These are phyloP conservation scores for Strongylocentrotus purpuratus DNA, from an alignment of 35 echinoderm and acorn worm genomes.

Conservation along the genomic window DNA sequence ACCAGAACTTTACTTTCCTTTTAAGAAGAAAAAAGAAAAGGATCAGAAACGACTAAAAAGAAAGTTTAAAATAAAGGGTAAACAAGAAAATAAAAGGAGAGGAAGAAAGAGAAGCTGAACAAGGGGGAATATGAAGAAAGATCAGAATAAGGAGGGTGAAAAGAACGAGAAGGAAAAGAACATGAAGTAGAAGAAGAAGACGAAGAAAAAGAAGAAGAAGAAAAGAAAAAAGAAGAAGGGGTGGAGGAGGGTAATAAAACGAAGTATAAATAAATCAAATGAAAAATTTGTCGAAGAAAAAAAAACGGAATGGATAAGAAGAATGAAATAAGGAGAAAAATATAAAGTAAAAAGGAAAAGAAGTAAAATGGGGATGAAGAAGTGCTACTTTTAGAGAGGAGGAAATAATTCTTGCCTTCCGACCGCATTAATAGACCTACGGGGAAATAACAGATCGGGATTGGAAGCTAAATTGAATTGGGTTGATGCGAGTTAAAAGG, in stretches of 20 bases:
- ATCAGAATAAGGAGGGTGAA: background rate
- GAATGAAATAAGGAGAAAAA: background rate
- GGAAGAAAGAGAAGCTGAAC: background rate
- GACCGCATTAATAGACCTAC: background rate
- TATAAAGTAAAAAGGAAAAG: background rate
- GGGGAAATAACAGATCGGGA: slow-evolving; percentile 8
- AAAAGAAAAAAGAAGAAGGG: background rate
- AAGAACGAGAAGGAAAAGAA: background rate
- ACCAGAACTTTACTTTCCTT: too few relatives aligned
- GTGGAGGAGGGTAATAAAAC: background rate
- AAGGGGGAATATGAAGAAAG: too few relatives aligned
- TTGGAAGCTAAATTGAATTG: background rate
- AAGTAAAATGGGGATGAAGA: background rate
- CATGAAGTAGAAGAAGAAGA: background rate
- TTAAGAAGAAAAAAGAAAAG: too few relatives aligned
- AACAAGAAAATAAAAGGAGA: background rate
- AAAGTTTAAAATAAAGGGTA: too few relatives aligned
- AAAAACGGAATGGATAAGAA: too few relatives aligned
- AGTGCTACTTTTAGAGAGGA: background rate
- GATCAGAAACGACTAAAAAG: too few relatives aligned
- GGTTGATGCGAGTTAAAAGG: slow-evolving; percentile 2
- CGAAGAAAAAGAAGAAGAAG: background rate
- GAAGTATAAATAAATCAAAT: too few relatives aligned
- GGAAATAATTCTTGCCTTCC: background rate
- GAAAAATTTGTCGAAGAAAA: too few relatives aligned